Conservation (phyloP, 2,888 invertebrate species). For the Scaptodrosophila latifasciaeformis region DNA sequence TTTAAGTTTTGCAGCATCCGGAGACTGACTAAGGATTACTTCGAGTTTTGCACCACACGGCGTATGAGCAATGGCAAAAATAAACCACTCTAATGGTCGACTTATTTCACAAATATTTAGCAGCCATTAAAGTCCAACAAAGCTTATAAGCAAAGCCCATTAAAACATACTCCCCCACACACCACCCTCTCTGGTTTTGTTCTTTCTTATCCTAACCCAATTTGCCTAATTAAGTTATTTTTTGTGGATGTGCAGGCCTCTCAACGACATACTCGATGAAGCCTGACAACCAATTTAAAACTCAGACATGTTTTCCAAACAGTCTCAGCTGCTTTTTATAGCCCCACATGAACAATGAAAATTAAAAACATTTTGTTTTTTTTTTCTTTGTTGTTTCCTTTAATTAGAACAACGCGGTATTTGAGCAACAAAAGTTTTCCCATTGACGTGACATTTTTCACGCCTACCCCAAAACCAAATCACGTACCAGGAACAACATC, state of each 20-base stretch:
- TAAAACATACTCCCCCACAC: neutral
- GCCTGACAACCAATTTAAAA: neutral
- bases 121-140: neutral
- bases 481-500: no score
- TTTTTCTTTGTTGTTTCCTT: neutral
- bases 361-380: no score
- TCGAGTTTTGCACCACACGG: neutral
- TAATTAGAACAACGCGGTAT: neutral
- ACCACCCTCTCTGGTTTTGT: neutral
- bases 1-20: neutral
- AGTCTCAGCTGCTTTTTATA: neutral
- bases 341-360: no score
- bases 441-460: neutral
- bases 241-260: neutral
- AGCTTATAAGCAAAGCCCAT: neutral
- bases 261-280: neutral
- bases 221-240: slow-evolving; percentile 2
- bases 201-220: neutral
- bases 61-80: neutral
- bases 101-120: neutral
- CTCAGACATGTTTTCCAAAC: neutral
- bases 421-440: neutral
- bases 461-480: neutral
- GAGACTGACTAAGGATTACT: neutral
- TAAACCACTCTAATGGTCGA: neutral